phyloP scores from a whole-genome alignment of 2,113 vertebrate species.

The Corythornis vintsioides region DNA sequence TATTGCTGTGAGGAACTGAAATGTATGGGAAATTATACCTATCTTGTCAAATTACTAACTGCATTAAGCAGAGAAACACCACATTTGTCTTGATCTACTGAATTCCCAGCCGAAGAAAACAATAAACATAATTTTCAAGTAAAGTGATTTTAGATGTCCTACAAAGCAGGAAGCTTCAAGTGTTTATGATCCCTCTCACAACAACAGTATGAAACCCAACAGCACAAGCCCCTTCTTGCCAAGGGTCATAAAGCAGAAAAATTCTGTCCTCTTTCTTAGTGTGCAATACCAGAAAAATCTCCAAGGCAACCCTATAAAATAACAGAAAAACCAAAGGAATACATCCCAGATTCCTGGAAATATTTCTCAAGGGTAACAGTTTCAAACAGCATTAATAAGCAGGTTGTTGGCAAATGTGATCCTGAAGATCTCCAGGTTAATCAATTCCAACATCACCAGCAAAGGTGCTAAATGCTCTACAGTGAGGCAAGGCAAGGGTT shows the following conservation, averaged over 20 bases:
- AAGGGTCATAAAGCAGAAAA: not conserved
- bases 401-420: not conserved
- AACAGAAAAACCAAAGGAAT: not conserved
- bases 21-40: slow-evolving; percentile 31
- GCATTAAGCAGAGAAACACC: slow-evolving; percentile 19
- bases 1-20: not conserved
- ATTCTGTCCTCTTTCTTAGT: not conserved
- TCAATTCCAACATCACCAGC: not conserved
- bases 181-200: not conserved
- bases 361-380: not conserved
- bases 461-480: not conserved
- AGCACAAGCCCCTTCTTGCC: not conserved
- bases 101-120: slow-evolving; percentile 46
- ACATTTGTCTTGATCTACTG: slow-evolving; percentile 27
- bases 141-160: slow-evolving; percentile 33
- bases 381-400: not conserved
- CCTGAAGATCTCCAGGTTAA: not conserved
- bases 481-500: not conserved
- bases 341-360: not conserved
- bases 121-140: slow-evolving; percentile 46
- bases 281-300: not conserved
- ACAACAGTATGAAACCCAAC: not conserved
- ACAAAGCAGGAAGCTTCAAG: not conserved
- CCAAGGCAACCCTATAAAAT: not conserved
- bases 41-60: slow-evolving; percentile 31